A percentile compares a stretch with the other conserved stretches of the same genome.
Evolutionary conservation across 2,888 invertebrate species (phyloP).

Genomic region (Cephus pygmeus): DNA sequence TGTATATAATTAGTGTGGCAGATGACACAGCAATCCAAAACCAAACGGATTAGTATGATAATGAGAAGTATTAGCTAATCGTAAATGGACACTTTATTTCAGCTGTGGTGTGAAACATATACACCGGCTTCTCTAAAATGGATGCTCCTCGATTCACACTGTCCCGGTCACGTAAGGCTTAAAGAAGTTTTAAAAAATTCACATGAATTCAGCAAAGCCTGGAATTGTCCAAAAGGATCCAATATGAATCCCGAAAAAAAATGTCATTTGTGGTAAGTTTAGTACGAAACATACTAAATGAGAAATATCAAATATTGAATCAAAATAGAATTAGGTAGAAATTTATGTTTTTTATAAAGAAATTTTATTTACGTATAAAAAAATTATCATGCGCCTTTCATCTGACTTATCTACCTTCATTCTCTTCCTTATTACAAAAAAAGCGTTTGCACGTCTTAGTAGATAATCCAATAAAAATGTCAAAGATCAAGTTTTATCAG

Average conservation of each 20-base stretch:
- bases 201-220: slow-evolving; percentile 75
- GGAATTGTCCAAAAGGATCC: slow-evolving; percentile 67
- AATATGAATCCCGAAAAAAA: slow-evolving; percentile 70
- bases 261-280: slow-evolving; percentile 65
- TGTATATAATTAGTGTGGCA: background rate
- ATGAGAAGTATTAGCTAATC: background rate
- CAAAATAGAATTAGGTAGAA: slow-evolving; percentile 1
- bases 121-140: slow-evolving; percentile 73
- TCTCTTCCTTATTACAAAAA: background rate
- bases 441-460: background rate
- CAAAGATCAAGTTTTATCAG: background rate
- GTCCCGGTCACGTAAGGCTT: slow-evolving; percentile 78
- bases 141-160: slow-evolving; percentile 79
- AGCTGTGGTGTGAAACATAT: slow-evolving; percentile 88
- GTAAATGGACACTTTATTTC: slow-evolving; percentile 35
- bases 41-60: background rate
- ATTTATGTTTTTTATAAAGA: slow-evolving; percentile 43
- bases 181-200: slow-evolving; percentile 79
- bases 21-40: background rate
- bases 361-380: slow-evolving; percentile 52
- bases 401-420: background rate
- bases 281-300: background rate
- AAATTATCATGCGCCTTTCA: background rate
- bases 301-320: background rate
- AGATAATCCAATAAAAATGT: background rate